Evolutionary conservation across 2,888 invertebrate species (phyloP).

Genomic region (Eristalis tenax): DNA sequence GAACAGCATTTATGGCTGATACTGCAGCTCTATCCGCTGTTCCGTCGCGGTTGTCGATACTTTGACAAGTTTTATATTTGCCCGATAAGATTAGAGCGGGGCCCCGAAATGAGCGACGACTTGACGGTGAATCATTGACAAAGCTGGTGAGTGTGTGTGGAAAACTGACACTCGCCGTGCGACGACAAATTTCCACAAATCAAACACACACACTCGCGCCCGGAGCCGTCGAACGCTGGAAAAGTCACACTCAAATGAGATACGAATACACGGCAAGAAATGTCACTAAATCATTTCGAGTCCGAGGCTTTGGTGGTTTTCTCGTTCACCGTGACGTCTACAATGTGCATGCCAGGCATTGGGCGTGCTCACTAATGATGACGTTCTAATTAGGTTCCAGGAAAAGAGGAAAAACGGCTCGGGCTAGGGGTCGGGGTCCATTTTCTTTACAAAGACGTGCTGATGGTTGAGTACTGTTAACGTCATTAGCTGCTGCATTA

Average conservation of each 20-base stretch:
- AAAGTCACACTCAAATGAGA: conserved; percentile 39
- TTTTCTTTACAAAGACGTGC: background rate
- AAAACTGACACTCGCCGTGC: background rate
- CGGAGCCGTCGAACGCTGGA: conserved; percentile 17
- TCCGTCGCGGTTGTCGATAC: conserved; percentile 30
- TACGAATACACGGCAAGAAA: conserved; percentile 61
- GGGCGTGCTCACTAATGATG: conserved; percentile 36
- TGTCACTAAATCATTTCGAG: conserved; percentile 1
- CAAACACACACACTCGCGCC: conserved; percentile 16
- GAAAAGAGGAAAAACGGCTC: conserved; percentile 5
- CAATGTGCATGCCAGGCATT: background rate
- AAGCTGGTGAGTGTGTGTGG: conserved; percentile 45
- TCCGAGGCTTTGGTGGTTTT: background rate
- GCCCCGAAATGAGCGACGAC: background rate
- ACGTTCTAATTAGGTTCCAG: conserved; percentile 60
- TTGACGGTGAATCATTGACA: conserved; percentile 28
- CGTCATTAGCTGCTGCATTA: background rate
- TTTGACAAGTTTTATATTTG: conserved; percentile 56
- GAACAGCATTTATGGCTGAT: conserved; percentile 32
- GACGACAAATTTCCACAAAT: conserved; percentile 54
- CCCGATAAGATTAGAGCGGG: conserved; percentile 56
- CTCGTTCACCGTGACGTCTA: conserved; percentile 30
- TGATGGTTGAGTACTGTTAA: background rate
- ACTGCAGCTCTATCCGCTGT: background rate
- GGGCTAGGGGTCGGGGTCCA: background rate